phyloP scores from a whole-genome alignment of 1,140 invertebrate genomes.

The Leptinotarsa undecemlineata region DNA sequence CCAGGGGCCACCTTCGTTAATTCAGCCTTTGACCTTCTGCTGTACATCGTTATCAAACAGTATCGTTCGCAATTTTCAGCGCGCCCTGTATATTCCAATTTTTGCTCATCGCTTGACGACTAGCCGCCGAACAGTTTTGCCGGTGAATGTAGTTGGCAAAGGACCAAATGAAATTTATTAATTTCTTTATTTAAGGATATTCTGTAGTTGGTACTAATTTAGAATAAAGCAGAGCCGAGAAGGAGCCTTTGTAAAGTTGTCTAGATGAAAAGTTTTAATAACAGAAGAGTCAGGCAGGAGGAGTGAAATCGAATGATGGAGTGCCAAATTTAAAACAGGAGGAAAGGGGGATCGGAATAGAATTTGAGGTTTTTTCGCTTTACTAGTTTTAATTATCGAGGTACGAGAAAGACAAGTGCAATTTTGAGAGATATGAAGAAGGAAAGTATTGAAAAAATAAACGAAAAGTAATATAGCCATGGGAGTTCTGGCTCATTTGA shows the following conservation, averaged over 20 bases:
- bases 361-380: no score
- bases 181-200: slow-evolving; percentile 1
- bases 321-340: no score
- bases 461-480: no score
- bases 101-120: not conserved
- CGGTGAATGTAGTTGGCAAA: not conserved
- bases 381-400: no score
- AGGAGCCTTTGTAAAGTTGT: not conserved
- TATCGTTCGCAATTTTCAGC: not conserved
- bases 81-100: not conserved
- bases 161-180: slow-evolving; percentile 3
- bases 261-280: not conserved
- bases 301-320: no score
- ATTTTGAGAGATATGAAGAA: no score
- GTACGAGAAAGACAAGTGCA: no score
- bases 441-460: no score
- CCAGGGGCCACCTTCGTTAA: not conserved
- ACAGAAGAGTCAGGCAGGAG: not conserved
- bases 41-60: not conserved
- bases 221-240: not conserved
- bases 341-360: no score
- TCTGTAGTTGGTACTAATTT: not conserved
- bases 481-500: no score
- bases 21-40: not conserved
- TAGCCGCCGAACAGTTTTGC: not conserved